phyloP scores from a whole-genome alignment of 1,140 invertebrate genomes.

The Halotydeus destructor region DNA sequence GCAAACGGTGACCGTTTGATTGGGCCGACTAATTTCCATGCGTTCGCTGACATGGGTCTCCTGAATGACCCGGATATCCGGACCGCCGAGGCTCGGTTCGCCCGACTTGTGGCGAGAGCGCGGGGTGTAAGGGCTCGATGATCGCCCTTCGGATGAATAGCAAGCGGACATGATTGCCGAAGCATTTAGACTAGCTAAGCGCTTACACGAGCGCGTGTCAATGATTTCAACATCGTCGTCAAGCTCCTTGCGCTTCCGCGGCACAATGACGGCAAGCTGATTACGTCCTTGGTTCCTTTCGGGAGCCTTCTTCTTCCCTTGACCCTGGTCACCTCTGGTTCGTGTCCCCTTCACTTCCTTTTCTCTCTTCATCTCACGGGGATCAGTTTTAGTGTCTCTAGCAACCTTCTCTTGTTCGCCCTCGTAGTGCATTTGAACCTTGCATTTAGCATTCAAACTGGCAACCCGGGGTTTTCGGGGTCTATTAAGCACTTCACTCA shows the following conservation, averaged over 20 bases:
- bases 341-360: not conserved
- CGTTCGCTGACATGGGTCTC: not conserved
- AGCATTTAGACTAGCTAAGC: slow-evolving; percentile 80
- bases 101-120: not conserved
- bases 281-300: slow-evolving; percentile 8
- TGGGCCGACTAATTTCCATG: not conserved
- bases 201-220: slow-evolving; percentile 37
- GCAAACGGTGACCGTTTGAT: not conserved
- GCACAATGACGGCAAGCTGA: not conserved
- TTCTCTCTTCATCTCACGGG: not conserved
- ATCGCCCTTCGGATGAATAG: slow-evolving; percentile 44
- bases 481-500: not conserved
- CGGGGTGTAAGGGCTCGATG: too few relatives aligned
- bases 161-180: slow-evolving; percentile 74
- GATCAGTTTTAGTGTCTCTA: slow-evolving; percentile 1
- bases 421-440: slow-evolving; percentile 73
- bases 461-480: slow-evolving; percentile 38
- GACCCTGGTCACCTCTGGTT: not conserved
- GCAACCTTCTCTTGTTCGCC: slow-evolving; percentile 34
- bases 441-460: slow-evolving; percentile 67
- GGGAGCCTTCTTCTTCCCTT: not conserved
- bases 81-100: not conserved
- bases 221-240: slow-evolving; percentile 17
- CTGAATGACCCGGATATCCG: not conserved
- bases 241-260: slow-evolving; percentile 8